Percentiles rank a stretch among this genome's conserved stretches.
These are phyloP conservation scores for Drosophila watanabei DNA, from an alignment of 1,140 invertebrate genomes.

Conservation along the genomic window DNA sequence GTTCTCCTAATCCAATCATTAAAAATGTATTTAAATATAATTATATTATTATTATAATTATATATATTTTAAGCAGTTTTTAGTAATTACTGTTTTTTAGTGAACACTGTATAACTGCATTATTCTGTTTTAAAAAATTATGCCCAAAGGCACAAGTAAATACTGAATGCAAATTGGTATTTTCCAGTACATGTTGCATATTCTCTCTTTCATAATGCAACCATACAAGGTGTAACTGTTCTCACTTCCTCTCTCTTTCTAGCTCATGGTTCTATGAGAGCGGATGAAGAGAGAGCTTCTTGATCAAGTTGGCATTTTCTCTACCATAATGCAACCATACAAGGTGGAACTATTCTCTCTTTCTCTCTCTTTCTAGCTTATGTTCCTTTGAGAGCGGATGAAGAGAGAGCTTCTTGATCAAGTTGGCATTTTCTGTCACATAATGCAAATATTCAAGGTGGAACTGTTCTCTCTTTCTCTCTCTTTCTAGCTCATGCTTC, in stretches of 20 bases:
- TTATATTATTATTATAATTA: no score
- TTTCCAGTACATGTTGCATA: not conserved
- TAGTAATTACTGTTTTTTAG: not conserved
- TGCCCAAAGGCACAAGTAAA: not conserved
- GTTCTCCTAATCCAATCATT: not conserved
- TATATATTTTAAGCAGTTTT: not conserved
- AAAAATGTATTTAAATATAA: not conserved
- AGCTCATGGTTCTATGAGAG: not conserved
- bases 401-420: no score
- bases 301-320: no score
- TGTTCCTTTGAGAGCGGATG: no score
- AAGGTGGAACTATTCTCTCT: no score
- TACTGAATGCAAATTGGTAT: not conserved
- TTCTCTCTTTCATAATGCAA: not conserved
- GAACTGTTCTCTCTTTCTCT: not conserved
- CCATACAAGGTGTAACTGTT: not conserved
- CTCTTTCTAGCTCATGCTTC: conserved; percentile 1
- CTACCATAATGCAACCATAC: no score
- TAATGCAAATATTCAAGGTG: no score
- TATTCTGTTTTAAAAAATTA: not conserved
- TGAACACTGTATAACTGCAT: not conserved
- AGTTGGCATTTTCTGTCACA: no score
- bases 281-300: not conserved
- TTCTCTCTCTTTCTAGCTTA: no score
- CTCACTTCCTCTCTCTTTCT: not conserved